phyloP scores from a whole-genome alignment of 2,113 vertebrate genomes.

The Monarcha castaneiventris region DNA sequence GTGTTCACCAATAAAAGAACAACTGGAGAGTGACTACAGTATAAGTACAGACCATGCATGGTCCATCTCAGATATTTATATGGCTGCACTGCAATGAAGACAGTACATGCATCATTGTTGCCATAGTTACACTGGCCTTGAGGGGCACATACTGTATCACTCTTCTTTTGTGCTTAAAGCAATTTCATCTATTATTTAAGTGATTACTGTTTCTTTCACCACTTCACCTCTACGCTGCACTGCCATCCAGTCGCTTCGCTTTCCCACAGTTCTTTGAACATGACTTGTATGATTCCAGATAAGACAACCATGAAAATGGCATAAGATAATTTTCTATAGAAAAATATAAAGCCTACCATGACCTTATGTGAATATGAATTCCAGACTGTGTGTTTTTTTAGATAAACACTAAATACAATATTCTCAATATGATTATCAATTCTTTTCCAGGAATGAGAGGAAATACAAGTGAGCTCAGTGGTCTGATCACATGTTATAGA shows the following conservation, averaged over 20 bases:
- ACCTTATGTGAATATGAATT: background rate
- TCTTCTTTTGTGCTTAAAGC: slow-evolving; percentile 45
- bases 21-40: background rate
- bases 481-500: background rate
- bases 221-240: background rate
- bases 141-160: slow-evolving; percentile 8
- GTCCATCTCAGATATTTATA: background rate
- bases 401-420: background rate
- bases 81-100: background rate
- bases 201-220: background rate
- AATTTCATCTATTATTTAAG: slow-evolving; percentile 65
- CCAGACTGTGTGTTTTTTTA: background rate
- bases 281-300: background rate
- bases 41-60: background rate
- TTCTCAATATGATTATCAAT: background rate
- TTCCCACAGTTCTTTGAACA: background rate
- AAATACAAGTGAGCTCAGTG: background rate
- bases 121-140: slow-evolving; percentile 63
- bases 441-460: background rate
- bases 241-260: background rate
- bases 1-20: background rate
- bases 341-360: background rate
- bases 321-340: background rate
- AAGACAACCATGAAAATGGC: background rate
- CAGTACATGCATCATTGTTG: slow-evolving; percentile 28